Evolutionary conservation across 2,888 invertebrate genomes (phyloP), one percentile per base, ranked within the genome.

Genomic region (Pollenia labialis): DNA sequence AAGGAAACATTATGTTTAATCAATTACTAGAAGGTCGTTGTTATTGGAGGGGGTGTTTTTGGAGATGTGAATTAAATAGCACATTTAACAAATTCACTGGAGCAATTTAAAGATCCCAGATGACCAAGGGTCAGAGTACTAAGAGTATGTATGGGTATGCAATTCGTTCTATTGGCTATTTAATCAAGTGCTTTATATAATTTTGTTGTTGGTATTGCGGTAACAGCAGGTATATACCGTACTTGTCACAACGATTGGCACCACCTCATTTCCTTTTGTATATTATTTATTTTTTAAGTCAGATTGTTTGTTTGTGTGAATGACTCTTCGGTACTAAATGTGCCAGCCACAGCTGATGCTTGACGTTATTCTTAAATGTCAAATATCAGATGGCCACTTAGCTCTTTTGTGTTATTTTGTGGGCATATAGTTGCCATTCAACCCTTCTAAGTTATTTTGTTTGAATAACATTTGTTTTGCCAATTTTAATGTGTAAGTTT

Each of bases 401-500:
- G 48, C 44, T 72, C 50, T 71, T 48, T 50, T 75, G 44, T 69
- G 3, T 42, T 60, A 1, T 52, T 6, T 42, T n/a, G 18, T 48
- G n/a, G 7, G 18, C 46, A 42, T 52, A 54, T 66, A 42, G 48
- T 32, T 69, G 14, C 44, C 46, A 48, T 64, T 81, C 82, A 89
- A 88, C 87, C 88, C 87, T 85, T 88, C 82, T 60, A 62, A 40
- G 40, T 58, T 50, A 50, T 42, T 79, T 32, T 54, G 71, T 76
- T 77, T 85, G 87, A 72, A 81, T 76, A 81, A 81, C 71, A 88
- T 88, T 88, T 71, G 88, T 83, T 85, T 85, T 82, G 87, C 74
- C 85, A 86, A 87, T 82, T 87, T 72, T 80, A 83, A 87, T 88
- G 85, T 87, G 81, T 88, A 71, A 88, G 88, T 87, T 89, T 89